Conservation (phyloP, 2,797 vertebrate genomes). For the Hapalemur alaotrensis region DNA sequence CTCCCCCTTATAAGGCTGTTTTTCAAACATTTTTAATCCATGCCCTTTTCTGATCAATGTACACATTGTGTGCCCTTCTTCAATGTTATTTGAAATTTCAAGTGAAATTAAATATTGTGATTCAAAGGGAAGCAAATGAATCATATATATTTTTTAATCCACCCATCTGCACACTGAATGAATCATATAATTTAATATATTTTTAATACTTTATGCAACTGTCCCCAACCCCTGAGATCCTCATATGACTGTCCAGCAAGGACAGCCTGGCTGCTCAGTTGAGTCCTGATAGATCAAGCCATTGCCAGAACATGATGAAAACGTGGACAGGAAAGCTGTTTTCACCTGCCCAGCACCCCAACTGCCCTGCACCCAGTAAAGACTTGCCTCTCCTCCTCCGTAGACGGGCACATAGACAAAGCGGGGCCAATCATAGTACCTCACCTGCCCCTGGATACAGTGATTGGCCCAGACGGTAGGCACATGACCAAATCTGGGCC, state of each 20-base stretch:
- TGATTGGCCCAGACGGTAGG: neutral
- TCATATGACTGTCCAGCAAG: neutral
- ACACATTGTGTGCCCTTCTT: neutral
- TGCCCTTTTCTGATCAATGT: neutral
- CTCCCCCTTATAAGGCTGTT: neutral
- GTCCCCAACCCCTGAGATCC: neutral
- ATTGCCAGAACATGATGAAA: neutral
- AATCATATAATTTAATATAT: neutral
- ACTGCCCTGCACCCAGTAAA: neutral
- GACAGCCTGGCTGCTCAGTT: neutral
- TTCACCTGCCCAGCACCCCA: too few relatives aligned
- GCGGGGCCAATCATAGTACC: neutral
- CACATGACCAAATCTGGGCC: neutral
- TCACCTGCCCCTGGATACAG: neutral
- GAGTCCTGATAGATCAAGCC: neutral
- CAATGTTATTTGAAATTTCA: constrained; percentile 9
- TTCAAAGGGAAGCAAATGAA: constrained; percentile 18
- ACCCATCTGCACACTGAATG: neutral
- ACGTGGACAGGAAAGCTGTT: neutral
- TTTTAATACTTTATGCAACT: neutral
- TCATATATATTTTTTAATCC: neutral
- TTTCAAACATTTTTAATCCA: neutral
- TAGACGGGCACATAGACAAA: neutral
- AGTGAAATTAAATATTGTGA: neutral
- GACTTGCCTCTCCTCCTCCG: neutral